These are phyloP conservation scores for Hoplias malabaricus DNA, from an alignment of 2,113 vertebrate genomes.

Conservation along the genomic window DNA sequence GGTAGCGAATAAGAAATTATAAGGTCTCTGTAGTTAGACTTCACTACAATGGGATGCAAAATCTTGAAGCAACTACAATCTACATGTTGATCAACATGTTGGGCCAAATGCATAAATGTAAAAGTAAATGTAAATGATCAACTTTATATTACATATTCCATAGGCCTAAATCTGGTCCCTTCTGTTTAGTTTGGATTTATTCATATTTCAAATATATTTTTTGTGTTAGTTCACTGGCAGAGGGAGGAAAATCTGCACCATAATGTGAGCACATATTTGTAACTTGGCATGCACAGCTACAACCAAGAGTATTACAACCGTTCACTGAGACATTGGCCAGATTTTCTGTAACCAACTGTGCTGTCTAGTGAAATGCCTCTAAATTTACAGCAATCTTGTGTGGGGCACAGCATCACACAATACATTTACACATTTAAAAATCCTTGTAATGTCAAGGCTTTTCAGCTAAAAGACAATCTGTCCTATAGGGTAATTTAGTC, in stretches of 20 bases:
- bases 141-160: too few relatives aligned
- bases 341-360: not conserved
- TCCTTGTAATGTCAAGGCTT: not conserved
- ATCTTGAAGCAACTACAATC: not conserved
- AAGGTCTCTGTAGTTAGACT: not conserved
- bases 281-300: not conserved
- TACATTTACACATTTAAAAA: too few relatives aligned
- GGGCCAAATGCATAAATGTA: too few relatives aligned
- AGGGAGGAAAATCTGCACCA: not conserved
- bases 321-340: not conserved
- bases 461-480: not conserved
- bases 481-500: not conserved
- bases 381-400: not conserved
- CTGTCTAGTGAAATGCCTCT: not conserved
- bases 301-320: not conserved
- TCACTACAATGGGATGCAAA: not conserved
- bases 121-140: too few relatives aligned
- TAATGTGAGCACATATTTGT: not conserved
- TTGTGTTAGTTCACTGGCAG: not conserved
- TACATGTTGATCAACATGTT: not conserved
- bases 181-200: not conserved
- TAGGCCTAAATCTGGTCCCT: not conserved
- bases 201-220: not conserved
- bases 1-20: not conserved
- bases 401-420: too few relatives aligned